Conservation (phyloP, 2,888 invertebrate species). For the Andrena flavipes region DNA sequence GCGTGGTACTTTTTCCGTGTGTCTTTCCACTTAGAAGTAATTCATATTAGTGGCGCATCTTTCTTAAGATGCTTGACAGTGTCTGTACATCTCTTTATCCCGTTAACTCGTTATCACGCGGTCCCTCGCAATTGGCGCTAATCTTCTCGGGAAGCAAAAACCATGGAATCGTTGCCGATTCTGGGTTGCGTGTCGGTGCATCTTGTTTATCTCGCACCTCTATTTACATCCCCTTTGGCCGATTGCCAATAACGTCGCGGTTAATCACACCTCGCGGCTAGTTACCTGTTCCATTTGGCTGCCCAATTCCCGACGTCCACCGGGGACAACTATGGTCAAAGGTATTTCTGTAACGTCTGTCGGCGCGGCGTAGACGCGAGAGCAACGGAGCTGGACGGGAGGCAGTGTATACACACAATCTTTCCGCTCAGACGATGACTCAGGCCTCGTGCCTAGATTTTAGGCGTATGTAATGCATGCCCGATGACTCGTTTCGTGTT, state of each 20-base stretch:
- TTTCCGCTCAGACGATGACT: slow-evolving; percentile 57
- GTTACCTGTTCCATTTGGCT: slow-evolving; percentile 39
- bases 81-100: background rate
- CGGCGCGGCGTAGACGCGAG: slow-evolving; percentile 22
- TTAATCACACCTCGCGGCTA: background rate
- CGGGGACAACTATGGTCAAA: slow-evolving; percentile 45
- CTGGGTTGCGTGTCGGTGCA: background rate
- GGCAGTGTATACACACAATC: slow-evolving; percentile 56
- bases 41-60: no score
- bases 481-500: slow-evolving; percentile 66
- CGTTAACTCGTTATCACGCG: background rate
- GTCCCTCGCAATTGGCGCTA: background rate
- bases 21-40: no score
- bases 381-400: slow-evolving; percentile 48
- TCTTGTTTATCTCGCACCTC: background rate
- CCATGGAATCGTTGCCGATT: background rate
- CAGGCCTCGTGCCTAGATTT: slow-evolving; percentile 60
- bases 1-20: background rate
- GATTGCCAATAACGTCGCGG: background rate
- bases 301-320: slow-evolving; percentile 19
- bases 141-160: slow-evolving; percentile 3
- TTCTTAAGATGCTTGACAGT: background rate
- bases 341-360: slow-evolving; percentile 52
- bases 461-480: slow-evolving; percentile 60
- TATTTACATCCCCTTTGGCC: slow-evolving; percentile 13